Evolutionary conservation across 2,888 invertebrate species (phyloP), one percentile per base, ranked within the genome.

Genomic region (Diabrotica balteata): DNA sequence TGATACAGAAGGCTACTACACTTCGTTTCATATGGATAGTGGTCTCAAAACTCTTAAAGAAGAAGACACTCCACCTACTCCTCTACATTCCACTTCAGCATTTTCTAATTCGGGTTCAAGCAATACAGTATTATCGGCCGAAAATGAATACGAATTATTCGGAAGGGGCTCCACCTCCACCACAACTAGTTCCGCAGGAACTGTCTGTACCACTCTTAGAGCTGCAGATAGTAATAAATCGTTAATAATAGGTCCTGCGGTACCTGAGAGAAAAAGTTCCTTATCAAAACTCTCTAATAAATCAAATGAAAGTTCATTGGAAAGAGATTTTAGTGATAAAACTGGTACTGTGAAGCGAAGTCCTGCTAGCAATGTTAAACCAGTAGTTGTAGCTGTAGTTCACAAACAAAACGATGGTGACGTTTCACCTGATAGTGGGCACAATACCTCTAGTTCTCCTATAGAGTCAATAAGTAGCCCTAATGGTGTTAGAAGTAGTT

Each of bases 1-100:
- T 80, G 98, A 98, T 81, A 96, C 96, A 1, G 98, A 98, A 85
- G 98, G 98, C 7, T 98, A 97, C 83, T 98, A 96, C 83, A 98
- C 98, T 0, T 97, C 97, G 22, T 98, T 98, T 86, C 97, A 98
- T 84, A 92, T 95, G 88, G 97, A 98, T 84, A 96, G 96, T 65
- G 97, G 97, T 0, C 84, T 98, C 71, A 93, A 93, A 80, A 93
- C 94, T 0, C 85, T 94, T 10, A 91, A 93, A 80, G 94, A 95
- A 83, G 89, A 89, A 76, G 91, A 91, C 76, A 88, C 90, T 71
- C 91, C 91, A 0, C 88, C 90, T 71, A 91, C 91, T 42, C 92
- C 93, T 1, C 81, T 93, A 79, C 92, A 92, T 80, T 89, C 89
- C 9, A 90, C 90, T 55, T 89, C 88, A 57, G 89, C 91, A 55